These are phyloP conservation scores for Gortyna flavago DNA, from an alignment of 2,888 invertebrate species.

Conservation along the genomic window DNA sequence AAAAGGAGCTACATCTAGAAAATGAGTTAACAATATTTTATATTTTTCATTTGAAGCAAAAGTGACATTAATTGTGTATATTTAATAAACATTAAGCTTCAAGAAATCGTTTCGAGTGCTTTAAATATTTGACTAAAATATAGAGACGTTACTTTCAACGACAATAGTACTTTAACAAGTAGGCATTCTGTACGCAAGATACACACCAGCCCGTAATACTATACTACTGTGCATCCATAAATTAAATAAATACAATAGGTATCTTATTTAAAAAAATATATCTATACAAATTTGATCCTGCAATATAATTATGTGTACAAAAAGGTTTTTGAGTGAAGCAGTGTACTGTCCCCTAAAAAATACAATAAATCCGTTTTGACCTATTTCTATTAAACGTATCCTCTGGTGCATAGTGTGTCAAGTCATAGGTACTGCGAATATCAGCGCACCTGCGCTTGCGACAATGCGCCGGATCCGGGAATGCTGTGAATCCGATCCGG, in stretches of 20 bases:
- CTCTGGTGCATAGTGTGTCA: conserved; percentile 1
- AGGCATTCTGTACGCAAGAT: background rate
- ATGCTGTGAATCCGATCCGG: conserved; percentile 88
- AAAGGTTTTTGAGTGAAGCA: background rate
- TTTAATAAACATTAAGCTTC: background rate
- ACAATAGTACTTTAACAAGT: background rate
- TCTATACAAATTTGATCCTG: background rate
- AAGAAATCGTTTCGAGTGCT: background rate
- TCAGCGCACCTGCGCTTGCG: conserved; percentile 73
- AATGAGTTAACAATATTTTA: conserved; percentile 1
- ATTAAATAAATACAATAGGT: background rate
- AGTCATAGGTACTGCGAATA: conserved; percentile 5
- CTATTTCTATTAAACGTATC: background rate
- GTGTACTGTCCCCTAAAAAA: background rate
- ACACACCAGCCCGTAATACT: background rate
- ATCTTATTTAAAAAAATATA: background rate
- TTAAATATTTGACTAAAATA: background rate
- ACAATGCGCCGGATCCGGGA: conserved; percentile 79
- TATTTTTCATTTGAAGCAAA: background rate
- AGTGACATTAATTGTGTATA: background rate
- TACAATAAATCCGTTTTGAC: background rate
- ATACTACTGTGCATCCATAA: background rate
- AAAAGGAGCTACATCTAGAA: background rate
- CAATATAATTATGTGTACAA: background rate
- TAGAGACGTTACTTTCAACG: background rate